A percentile compares a stretch with the other conserved stretches of the same genome.
These are phyloP conservation scores for Dryobota labecula DNA, from an alignment of 2,888 invertebrate genomes.

Conservation along the genomic window DNA sequence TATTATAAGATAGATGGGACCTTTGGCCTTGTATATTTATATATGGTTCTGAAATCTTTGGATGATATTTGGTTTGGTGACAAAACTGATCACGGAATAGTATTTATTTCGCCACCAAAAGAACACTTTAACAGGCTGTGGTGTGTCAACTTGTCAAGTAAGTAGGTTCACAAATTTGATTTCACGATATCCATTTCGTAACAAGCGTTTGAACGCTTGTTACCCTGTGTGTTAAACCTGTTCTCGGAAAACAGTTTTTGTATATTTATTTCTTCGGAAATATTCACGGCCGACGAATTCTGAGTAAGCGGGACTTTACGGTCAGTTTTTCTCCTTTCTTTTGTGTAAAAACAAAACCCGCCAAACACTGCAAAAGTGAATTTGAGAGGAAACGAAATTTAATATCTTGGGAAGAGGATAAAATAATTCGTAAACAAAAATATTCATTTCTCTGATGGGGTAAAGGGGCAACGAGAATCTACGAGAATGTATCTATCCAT, in stretches of 20 bases:
- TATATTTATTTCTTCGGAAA: constrained; percentile 58
- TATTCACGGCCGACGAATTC: constrained; percentile 62
- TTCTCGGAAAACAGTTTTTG: constrained; percentile 59
- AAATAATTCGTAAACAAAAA: constrained; percentile 45
- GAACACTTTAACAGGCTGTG: constrained; percentile 27
- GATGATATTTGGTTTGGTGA: background rate
- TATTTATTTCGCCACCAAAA: constrained; percentile 27
- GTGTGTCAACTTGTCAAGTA: constrained; percentile 53
- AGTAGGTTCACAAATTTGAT: constrained; percentile 70
- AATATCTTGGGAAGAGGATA: constrained; percentile 26
- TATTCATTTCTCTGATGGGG: constrained; percentile 19
- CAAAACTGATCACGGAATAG: background rate
- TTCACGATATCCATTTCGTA: constrained; percentile 81
- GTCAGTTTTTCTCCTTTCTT: constrained; percentile 29
- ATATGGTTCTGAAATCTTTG: constrained; percentile 9
- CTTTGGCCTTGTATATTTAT: constrained; percentile 1
- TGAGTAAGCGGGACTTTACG: constrained; percentile 39
- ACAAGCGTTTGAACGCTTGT: too few relatives aligned
- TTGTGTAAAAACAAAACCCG: constrained; percentile 40
- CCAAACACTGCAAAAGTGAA: constrained; percentile 44
- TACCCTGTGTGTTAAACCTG: too few relatives aligned
- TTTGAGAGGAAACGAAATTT: constrained; percentile 41
- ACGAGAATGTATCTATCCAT: constrained; percentile 11
- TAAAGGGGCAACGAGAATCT: constrained; percentile 13
- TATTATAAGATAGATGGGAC: background rate